Evolutionary conservation across 2,797 vertebrate species (phyloP).

Genomic region (Adelosebastes latens): DNA sequence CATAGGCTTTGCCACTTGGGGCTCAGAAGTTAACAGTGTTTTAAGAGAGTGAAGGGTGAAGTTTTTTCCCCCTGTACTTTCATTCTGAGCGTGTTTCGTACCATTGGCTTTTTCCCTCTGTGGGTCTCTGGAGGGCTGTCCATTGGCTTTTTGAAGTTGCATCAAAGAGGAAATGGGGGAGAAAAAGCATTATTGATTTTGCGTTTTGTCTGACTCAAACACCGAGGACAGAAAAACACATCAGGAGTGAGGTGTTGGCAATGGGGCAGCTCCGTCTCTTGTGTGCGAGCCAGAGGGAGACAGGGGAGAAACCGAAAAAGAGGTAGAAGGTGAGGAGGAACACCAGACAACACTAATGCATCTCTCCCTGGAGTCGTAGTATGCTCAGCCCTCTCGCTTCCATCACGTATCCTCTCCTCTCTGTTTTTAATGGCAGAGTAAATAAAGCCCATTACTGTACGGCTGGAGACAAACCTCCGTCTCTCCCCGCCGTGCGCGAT

Average conservation of each 20-base stretch:
- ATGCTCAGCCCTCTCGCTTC: constrained; percentile 43
- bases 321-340: constrained; percentile 62
- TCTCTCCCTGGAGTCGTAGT: constrained; percentile 57
- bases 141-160: constrained; percentile 87
- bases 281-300: constrained; percentile 61
- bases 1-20: constrained; percentile 45
- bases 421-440: constrained; percentile 63
- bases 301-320: constrained; percentile 32
- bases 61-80: constrained; percentile 69
- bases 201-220: constrained; percentile 88
- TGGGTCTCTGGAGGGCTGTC: constrained; percentile 82
- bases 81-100: constrained; percentile 76
- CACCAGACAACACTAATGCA: constrained; percentile 65
- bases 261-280: constrained; percentile 58
- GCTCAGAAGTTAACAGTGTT: constrained; percentile 72
- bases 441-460: constrained; percentile 72
- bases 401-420: constrained; percentile 46
- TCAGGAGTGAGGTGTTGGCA: constrained; percentile 75
- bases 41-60: constrained; percentile 68
- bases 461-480: constrained; percentile 58
- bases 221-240: constrained; percentile 82
- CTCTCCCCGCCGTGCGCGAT: constrained; percentile 54
- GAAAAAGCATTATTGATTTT: constrained; percentile 87
- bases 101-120: constrained; percentile 68
- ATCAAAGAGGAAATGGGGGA: constrained; percentile 87